phyloP scores from a whole-genome alignment of 2,888 invertebrate species.

The Idaea dimidiata region DNA sequence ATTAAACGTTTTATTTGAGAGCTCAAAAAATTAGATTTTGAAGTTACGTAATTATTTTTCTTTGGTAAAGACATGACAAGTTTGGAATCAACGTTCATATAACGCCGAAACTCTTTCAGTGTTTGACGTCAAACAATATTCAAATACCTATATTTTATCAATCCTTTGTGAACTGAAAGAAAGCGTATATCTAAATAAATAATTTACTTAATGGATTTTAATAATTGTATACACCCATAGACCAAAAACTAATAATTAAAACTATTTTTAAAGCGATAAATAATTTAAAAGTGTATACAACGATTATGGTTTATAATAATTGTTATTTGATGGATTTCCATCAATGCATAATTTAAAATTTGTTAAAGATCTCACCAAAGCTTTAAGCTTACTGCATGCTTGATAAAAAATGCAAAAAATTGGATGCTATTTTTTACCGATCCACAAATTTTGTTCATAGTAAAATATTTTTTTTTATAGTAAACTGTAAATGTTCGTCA shows the following conservation, averaged over 20 bases:
- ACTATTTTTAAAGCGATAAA: background rate
- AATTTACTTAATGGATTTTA: background rate
- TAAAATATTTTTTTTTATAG: too few species aligned
- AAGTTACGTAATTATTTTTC: background rate
- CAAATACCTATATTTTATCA: background rate
- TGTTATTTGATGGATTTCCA: too few species aligned
- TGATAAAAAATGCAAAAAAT: too few species aligned
- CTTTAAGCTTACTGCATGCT: too few species aligned
- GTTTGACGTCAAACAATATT: background rate
- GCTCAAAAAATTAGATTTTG: background rate
- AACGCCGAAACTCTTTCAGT: background rate
- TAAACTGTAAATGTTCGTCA: too few species aligned
- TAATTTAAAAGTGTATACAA: background rate
- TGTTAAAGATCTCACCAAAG: too few species aligned
- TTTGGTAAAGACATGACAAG: background rate
- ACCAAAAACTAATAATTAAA: background rate
- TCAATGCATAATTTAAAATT: too few species aligned
- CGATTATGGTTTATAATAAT: too few species aligned
- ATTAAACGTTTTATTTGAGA: background rate
- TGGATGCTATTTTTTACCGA: too few species aligned
- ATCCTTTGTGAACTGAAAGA: background rate
- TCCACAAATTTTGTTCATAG: too few species aligned
- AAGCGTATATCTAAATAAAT: background rate
- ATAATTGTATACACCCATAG: too few species aligned
- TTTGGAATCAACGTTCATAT: background rate